Conservation (phyloP, 1,140 invertebrate genomes). For the Megathymus violae region DNA sequence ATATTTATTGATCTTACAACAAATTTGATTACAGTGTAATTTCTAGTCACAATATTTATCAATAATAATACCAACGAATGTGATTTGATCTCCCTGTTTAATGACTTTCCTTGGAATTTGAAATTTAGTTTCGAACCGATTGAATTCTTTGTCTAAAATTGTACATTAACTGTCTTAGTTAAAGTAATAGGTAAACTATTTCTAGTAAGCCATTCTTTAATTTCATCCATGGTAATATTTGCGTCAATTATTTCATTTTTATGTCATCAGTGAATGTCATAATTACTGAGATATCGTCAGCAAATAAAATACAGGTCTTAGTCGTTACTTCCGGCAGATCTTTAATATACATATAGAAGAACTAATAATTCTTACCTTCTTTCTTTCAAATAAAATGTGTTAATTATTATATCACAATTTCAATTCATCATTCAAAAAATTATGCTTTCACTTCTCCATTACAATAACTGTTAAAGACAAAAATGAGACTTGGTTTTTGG, state of each 20-base stretch:
- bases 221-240: not conserved
- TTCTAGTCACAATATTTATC: not conserved
- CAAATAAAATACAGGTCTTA: not conserved
- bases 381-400: no score
- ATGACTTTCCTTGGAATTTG: not conserved
- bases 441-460: no score
- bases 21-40: not conserved
- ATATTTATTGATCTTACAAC: not conserved
- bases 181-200: not conserved
- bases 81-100: not conserved
- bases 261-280: not conserved
- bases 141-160: not conserved
- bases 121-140: not conserved
- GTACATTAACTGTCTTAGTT: not conserved
- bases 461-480: no score
- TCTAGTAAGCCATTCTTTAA: not conserved
- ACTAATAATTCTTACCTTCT: no score
- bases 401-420: no score
- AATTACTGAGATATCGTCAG: not conserved
- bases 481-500: no score
- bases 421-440: no score
- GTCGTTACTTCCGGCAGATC: not conserved
- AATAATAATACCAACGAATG: not conserved
- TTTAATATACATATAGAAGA: conserved; percentile 5
- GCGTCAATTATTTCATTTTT: not conserved